Conservation (phyloP, 1,140 invertebrate genomes). For the Zaprionus nigranus region DNA sequence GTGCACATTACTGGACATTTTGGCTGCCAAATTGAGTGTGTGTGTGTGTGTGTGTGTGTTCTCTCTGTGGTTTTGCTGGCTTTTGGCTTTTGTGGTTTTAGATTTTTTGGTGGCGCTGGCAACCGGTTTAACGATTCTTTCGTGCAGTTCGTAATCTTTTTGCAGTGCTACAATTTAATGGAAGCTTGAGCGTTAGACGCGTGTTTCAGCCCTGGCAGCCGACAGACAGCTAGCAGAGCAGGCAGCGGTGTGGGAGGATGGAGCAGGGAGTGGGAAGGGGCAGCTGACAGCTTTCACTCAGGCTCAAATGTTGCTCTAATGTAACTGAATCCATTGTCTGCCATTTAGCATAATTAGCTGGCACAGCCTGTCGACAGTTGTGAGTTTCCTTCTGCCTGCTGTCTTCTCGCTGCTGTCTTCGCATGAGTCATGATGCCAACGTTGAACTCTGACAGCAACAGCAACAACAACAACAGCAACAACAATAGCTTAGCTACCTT, state of each 20-base stretch:
- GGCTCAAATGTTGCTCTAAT: constrained; percentile 11
- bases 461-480: background rate
- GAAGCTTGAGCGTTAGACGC: constrained; percentile 37
- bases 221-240: background rate
- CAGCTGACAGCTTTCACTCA: constrained; percentile 32
- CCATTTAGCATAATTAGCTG: constrained; percentile 24
- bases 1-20: constrained; percentile 20
- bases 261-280: background rate
- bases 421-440: constrained; percentile 7
- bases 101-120: background rate
- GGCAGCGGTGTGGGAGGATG: background rate
- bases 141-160: background rate
- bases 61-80: background rate
- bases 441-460: constrained; percentile 5
- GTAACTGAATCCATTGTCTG: constrained; percentile 31
- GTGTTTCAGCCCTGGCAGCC: constrained; percentile 19
- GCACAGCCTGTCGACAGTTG: constrained; percentile 19
- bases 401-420: background rate
- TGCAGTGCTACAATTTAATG: constrained; percentile 36
- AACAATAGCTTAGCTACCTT: constrained; percentile 4
- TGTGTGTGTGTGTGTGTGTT: constrained; percentile 5
- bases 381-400: constrained; percentile 5
- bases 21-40: constrained; percentile 12
- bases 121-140: constrained; percentile 27
- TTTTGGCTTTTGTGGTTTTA: constrained; percentile 22